Percentiles rank a stretch among this genome's conserved stretches.
These are phyloP conservation scores for Cydia strobilella DNA, from an alignment of 1,140 invertebrate species.

Conservation along the genomic window DNA sequence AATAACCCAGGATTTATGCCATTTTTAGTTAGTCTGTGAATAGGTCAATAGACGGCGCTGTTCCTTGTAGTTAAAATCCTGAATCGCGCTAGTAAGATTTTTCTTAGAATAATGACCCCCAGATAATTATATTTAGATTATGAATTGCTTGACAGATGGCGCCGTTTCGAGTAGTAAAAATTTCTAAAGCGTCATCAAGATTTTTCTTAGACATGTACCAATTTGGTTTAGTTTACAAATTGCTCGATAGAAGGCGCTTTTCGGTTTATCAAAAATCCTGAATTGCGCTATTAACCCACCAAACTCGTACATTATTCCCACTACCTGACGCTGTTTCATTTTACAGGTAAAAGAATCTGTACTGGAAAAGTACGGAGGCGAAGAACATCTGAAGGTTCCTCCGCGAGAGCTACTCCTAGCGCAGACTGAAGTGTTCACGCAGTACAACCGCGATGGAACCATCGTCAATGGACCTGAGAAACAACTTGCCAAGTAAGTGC, in stretches of 20 bases:
- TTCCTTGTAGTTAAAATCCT: no score
- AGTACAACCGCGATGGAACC: slow-evolving; percentile 97
- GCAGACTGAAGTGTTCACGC: slow-evolving; percentile 97
- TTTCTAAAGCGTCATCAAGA: background rate
- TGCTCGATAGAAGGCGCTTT: no score
- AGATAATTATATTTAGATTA: no score
- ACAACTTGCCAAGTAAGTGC: slow-evolving; percentile 86
- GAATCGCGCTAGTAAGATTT: background rate
- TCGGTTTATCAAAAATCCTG: no score
- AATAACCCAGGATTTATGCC: no score
- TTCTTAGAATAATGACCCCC: no score
- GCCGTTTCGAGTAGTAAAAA: background rate
- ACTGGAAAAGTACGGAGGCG: slow-evolving; percentile 94
- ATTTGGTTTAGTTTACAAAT: no score
- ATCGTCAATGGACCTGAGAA: slow-evolving; percentile 92
- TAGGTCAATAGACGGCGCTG: no score
- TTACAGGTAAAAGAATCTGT: slow-evolving; percentile 86
- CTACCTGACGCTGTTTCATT: background rate
- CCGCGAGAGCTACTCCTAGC: slow-evolving; percentile 93
- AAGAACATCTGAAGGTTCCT: slow-evolving; percentile 93
- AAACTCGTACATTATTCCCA: background rate
- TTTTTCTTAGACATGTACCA: background rate
- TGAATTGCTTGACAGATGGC: background rate
- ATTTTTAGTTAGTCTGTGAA: no score
- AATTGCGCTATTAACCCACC: no score